Base-by-base conservation (phyloP, 2,797 vertebrate genomes). In the Sciurus carolinensis region DNA sequence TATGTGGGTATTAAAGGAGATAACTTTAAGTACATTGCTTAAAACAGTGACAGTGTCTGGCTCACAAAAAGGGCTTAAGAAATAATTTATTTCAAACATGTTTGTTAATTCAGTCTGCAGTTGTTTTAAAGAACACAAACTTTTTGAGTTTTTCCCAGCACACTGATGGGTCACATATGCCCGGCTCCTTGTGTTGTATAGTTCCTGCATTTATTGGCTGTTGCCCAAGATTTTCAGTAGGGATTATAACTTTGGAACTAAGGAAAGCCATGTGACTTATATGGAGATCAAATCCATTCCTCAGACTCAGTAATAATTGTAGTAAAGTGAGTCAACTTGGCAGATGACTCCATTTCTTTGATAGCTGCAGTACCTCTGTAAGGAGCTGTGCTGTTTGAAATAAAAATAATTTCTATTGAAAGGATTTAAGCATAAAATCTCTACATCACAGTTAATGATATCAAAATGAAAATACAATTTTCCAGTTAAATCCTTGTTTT, bases 401-500 rank as follows among this genome's bases (percentile, higher is more conserved):
- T 66, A 80, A 91, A 72, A 64, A 22, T 83, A 62, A 66, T 93
- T 87, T 77, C 59, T 30, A 1, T 59, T 57, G 76, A 64, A 26
- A 90, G 14, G 73, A 77, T 87, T 92, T 75, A 92, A 91, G 26
- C n/a, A 30, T 81, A 24, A 84, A 95, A 84, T 67, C 2, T 72
- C 75, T 95, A 30, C 85, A n/a, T 93, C 44, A 64, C 39, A 69
- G 44, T 81, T 77, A 76, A 82, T 87, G 44, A 42, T 77, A 69
- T 57, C 73, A 72, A 90, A 95, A 59, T 94, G 87, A 95, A 62
- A 90, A 66, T 76, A 64, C 42, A 18, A 30, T 96, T 92, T 87
- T 89, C 69, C 47, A 76, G 26, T 84, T 72, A n/a, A 90, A 52
- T 81, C 15, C 26, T 94, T 54, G 3, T 98, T 81, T 97, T 87